A percentile compares a stretch with the other conserved stretches of the same genome.
These are phyloP conservation scores for Tholera decimalis DNA, from an alignment of 2,888 invertebrate genomes.

Conservation along the genomic window DNA sequence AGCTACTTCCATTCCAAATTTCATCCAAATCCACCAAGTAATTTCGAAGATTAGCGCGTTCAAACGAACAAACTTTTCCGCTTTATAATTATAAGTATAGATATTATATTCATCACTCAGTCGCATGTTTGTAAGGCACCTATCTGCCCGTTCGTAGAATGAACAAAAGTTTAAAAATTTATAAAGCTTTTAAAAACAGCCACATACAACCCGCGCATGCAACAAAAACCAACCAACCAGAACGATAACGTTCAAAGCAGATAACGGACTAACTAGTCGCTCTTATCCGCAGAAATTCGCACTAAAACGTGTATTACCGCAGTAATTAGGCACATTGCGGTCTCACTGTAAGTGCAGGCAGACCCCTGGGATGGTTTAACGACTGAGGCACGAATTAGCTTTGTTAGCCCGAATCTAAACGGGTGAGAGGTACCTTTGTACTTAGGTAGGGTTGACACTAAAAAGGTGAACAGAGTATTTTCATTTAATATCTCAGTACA, in stretches of 20 bases:
- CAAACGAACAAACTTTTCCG: too few species aligned
- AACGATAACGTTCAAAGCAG: constrained; percentile 19
- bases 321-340: constrained; percentile 57
- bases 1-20: too few species aligned
- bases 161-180: not conserved
- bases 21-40: too few species aligned
- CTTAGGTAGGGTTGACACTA: constrained; percentile 20
- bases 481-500: too few species aligned
- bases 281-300: constrained; percentile 56
- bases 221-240: constrained; percentile 26
- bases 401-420: constrained; percentile 43
- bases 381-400: constrained; percentile 35
- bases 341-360: constrained; percentile 29
- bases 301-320: constrained; percentile 50
- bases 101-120: too few species aligned
- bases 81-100: too few species aligned
- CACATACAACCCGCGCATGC: not conserved
- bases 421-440: constrained; percentile 32
- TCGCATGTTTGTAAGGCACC: too few species aligned
- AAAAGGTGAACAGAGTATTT: constrained; percentile 19
- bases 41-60: too few species aligned
- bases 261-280: constrained; percentile 31
- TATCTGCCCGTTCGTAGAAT: too few species aligned
- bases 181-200: not conserved
- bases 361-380: constrained; percentile 40